Conservation (phyloP, 2,113 vertebrate genomes). For the Bubo blakistoni region DNA sequence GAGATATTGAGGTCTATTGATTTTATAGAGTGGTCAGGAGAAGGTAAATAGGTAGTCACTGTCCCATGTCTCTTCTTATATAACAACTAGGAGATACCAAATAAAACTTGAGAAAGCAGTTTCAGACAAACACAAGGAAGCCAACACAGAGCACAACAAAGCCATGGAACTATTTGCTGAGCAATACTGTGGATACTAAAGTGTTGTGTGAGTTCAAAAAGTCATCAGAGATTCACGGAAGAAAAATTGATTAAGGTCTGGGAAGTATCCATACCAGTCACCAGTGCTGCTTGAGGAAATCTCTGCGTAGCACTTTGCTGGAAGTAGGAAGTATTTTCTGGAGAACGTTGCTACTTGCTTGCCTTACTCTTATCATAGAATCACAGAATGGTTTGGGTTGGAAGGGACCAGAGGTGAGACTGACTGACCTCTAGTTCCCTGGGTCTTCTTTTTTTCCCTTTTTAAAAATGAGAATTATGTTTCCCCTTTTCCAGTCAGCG, state of each 20-base stretch:
- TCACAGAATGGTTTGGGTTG: too few relatives aligned
- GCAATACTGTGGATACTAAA: background rate
- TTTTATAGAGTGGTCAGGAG: background rate
- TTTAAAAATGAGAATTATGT: too few relatives aligned
- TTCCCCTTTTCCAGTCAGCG: too few relatives aligned
- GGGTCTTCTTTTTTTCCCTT: too few relatives aligned
- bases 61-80: background rate
- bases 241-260: background rate
- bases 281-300: background rate
- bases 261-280: background rate
- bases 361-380: background rate
- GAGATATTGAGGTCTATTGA: background rate
- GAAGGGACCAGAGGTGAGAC: too few relatives aligned
- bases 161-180: background rate
- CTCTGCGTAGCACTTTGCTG: background rate
- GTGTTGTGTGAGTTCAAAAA: background rate
- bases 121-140: background rate
- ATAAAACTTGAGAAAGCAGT: background rate
- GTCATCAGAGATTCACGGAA: background rate
- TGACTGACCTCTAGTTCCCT: too few relatives aligned
- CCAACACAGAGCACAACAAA: background rate
- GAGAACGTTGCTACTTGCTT: background rate
- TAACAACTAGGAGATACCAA: background rate
- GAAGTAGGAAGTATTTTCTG: background rate
- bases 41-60: background rate